phyloP scores from a whole-genome alignment of 2,797 vertebrate genomes.

The Syngnathus acus region DNA sequence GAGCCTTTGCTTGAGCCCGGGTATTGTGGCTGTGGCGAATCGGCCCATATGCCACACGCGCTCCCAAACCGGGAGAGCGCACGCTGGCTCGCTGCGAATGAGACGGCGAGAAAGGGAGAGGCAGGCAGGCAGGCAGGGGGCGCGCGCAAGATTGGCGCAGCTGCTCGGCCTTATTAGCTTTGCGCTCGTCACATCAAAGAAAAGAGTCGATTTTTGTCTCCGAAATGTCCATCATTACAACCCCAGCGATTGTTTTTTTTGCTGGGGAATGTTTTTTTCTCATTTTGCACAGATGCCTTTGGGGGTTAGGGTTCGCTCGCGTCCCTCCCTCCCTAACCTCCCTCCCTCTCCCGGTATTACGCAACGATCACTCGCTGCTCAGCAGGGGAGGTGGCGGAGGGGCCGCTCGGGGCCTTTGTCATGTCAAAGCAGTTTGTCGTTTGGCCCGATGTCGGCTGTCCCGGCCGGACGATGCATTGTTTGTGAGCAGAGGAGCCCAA shows the following conservation, averaged over 20 bases:
- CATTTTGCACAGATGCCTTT: slow-evolving; percentile 64
- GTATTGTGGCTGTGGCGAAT: too few relatives aligned
- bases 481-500: too few relatives aligned
- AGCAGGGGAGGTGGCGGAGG: slow-evolving; percentile 24
- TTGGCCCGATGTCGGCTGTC: neutral
- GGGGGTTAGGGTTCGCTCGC: slow-evolving; percentile 60
- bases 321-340: too few relatives aligned
- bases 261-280: slow-evolving; percentile 61
- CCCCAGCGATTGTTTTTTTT: slow-evolving; percentile 44
- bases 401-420: slow-evolving; percentile 40
- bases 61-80: slow-evolving; percentile 35
- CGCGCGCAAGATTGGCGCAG: neutral
- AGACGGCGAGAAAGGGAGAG: slow-evolving; percentile 36
- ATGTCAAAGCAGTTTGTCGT: neutral
- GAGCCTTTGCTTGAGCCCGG: slow-evolving; percentile 11
- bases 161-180: slow-evolving; percentile 59
- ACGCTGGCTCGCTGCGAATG: slow-evolving; percentile 30
- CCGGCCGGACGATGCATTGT: too few relatives aligned
- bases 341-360: slow-evolving; percentile 62
- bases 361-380: slow-evolving; percentile 70
- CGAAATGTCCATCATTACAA: slow-evolving; percentile 28
- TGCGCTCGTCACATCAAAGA: slow-evolving; percentile 35
- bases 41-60: slow-evolving; percentile 17
- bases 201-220: slow-evolving; percentile 28
- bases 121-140: neutral